phyloP scores from a whole-genome alignment of 2,113 vertebrate species.

The Gadus chalcogrammus region DNA sequence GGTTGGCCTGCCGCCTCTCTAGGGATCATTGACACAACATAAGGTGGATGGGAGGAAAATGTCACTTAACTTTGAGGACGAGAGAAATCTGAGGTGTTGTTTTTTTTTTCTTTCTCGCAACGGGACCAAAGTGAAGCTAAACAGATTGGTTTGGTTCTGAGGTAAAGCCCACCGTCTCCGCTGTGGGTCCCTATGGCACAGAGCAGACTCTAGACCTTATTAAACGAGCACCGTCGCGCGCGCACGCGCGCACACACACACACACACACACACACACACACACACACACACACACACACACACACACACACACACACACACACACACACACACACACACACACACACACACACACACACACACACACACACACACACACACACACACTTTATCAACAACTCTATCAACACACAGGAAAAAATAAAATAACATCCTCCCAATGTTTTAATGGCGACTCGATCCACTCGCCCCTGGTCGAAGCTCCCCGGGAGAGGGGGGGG shows the following conservation, averaged over 20 bases:
- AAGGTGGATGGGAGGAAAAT: constrained; percentile 61
- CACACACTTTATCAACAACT: background rate
- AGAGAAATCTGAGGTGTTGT: constrained; percentile 50
- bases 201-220: constrained; percentile 71
- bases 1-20: constrained; percentile 56
- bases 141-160: constrained; percentile 77
- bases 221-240: constrained; percentile 60
- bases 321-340: constrained; percentile 6
- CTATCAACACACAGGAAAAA: constrained; percentile 26
- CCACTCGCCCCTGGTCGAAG: background rate
- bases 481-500: background rate
- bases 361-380: constrained; percentile 10
- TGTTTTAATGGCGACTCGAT: constrained; percentile 3
- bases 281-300: constrained; percentile 8
- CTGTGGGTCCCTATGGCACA: constrained; percentile 62
- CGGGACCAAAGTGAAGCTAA: constrained; percentile 64
- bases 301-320: constrained; percentile 11
- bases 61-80: constrained; percentile 71
- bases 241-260: constrained; percentile 28
- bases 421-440: background rate
- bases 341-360: constrained; percentile 12
- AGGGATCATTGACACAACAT: constrained; percentile 55
- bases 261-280: background rate
- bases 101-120: background rate
- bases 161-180: constrained; percentile 67